Evolutionary conservation across 2,888 invertebrate species (phyloP).

Genomic region (Mylabris sibirica): DNA sequence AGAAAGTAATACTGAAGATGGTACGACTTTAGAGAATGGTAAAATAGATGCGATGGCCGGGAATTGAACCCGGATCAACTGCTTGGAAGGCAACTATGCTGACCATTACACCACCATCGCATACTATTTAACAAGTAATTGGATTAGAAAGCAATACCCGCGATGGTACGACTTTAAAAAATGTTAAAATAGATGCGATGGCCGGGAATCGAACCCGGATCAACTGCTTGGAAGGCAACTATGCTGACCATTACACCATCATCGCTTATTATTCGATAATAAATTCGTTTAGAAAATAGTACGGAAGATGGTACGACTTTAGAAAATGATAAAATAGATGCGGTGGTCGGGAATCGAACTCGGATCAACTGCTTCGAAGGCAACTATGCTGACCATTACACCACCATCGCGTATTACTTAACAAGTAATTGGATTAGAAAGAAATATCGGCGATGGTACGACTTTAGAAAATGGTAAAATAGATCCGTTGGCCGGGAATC

Average conservation of each 20-base stretch:
- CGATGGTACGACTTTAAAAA: neutral
- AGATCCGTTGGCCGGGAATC: slow-evolving; percentile 43
- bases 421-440: neutral
- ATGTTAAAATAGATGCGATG: slow-evolving; percentile 52
- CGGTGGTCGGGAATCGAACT: slow-evolving; percentile 26
- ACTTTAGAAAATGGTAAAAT: slow-evolving; percentile 52
- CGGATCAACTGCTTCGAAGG: slow-evolving; percentile 63
- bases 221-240: slow-evolving; percentile 8
- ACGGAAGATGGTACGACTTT: neutral
- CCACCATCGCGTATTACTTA: neutral
- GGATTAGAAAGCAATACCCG: neutral
- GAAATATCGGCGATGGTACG: neutral
- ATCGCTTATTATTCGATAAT: neutral
- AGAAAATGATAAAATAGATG: neutral
- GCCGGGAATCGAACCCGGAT: slow-evolving; percentile 1
- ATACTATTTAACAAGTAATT: slow-evolving; percentile 22
- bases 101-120: slow-evolving; percentile 57
- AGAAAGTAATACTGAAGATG: neutral
- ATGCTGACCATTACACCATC: slow-evolving; percentile 2
- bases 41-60: slow-evolving; percentile 42
- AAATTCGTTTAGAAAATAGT: neutral
- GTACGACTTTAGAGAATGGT: slow-evolving; percentile 52
- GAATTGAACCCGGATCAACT: slow-evolving; percentile 57
- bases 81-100: slow-evolving; percentile 63
- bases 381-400: slow-evolving; percentile 62